Conservation (phyloP, 2,113 vertebrate species). For the Pungitius pungitius region DNA sequence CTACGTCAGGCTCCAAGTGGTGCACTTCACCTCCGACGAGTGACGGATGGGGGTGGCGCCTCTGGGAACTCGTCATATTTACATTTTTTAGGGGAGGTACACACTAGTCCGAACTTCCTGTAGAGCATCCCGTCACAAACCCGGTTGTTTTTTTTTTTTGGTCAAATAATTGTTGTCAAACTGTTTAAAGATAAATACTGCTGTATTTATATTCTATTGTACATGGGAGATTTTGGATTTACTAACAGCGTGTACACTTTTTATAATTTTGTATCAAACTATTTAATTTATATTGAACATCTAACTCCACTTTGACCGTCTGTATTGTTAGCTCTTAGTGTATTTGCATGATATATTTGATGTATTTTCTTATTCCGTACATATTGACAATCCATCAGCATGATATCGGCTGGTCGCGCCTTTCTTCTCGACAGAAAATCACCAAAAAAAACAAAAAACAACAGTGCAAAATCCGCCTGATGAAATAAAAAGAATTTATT, state of each 20-base stretch:
- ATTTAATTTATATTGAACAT: constrained; percentile 8
- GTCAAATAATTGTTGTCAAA: neutral
- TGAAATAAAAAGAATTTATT: constrained; percentile 90
- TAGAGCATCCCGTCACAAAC: neutral
- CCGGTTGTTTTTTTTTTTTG: neutral
- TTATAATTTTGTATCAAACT: constrained; percentile 25
- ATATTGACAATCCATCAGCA: constrained; percentile 12
- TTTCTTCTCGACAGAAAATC: neutral
- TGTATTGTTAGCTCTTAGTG: neutral
- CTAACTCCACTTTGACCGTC: constrained; percentile 1
- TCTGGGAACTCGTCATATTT: constrained; percentile 2
- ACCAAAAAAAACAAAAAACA: neutral
- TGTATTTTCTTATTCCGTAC: constrained; percentile 42
- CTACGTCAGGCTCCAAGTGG: constrained; percentile 85
- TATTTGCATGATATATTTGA: constrained; percentile 53
- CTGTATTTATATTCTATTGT: constrained; percentile 52
- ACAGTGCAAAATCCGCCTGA: constrained; percentile 59
- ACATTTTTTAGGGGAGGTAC: neutral
- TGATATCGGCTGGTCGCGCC: neutral
- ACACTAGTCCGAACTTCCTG: neutral
- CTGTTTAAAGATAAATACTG: constrained; percentile 39
- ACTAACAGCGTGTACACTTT: constrained; percentile 45
- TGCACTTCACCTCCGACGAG: constrained; percentile 82
- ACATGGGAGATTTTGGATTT: constrained; percentile 9
- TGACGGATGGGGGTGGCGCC: too few relatives aligned